Conservation (phyloP, 2,113 vertebrate genomes). For the Rhinoptilus africanus region DNA sequence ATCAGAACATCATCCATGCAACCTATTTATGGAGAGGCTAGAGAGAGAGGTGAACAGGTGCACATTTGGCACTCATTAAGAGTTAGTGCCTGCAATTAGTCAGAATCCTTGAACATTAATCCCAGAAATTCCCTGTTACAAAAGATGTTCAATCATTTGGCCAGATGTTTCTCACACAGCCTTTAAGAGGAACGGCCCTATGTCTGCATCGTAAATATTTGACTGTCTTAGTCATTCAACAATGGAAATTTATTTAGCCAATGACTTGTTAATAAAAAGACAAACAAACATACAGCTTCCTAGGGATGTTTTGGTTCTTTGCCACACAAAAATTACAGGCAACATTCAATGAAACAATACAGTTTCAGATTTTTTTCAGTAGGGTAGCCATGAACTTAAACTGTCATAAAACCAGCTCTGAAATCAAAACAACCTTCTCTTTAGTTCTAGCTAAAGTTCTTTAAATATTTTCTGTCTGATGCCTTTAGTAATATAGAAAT, state of each 20-base stretch:
- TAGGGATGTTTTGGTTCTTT: conserved; percentile 24
- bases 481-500: not conserved
- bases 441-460: not conserved
- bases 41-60: not conserved
- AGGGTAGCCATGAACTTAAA: not conserved
- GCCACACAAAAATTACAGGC: conserved; percentile 29
- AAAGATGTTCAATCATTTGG: not conserved
- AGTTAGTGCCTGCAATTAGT: conserved; percentile 16
- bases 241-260: conserved; percentile 53
- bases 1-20: not conserved
- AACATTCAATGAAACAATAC: conserved; percentile 13
- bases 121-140: not conserved
- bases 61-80: conserved; percentile 23
- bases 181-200: conserved; percentile 1
- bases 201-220: conserved; percentile 26
- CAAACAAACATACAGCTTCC: conserved; percentile 19
- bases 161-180: conserved; percentile 1
- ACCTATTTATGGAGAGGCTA: not conserved
- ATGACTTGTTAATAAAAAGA: conserved; percentile 41
- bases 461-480: not conserved
- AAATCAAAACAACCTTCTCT: not conserved
- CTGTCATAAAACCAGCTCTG: not conserved
- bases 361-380: not conserved
- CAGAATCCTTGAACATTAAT: conserved; percentile 26
- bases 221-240: conserved; percentile 34